Percentiles rank a stretch among this genome's conserved stretches.
Evolutionary conservation across 2,888 invertebrate species (phyloP).

Genomic region (Tridacna crocea): DNA sequence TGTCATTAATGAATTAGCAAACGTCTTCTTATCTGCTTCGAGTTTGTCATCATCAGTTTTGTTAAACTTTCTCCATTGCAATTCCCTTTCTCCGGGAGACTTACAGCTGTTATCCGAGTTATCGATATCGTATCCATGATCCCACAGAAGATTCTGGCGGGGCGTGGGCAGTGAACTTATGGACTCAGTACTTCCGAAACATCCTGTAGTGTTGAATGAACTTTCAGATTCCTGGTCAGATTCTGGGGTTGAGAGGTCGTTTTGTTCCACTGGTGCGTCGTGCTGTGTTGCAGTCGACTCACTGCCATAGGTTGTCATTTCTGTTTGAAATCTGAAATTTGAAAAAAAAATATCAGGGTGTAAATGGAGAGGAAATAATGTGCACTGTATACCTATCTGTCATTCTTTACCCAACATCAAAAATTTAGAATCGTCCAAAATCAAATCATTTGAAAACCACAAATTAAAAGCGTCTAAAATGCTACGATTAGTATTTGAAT

Average conservation of each 20-base stretch:
- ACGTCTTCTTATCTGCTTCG: slow-evolving; percentile 29
- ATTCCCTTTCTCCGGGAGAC: slow-evolving; percentile 28
- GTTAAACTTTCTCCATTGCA: slow-evolving; percentile 48
- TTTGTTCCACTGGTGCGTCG: neutral
- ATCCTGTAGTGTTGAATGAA: slow-evolving; percentile 33
- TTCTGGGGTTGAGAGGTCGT: neutral
- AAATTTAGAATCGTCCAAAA: no score
- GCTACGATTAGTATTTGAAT: no score
- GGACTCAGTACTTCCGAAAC: slow-evolving; percentile 23
- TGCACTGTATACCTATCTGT: no score
- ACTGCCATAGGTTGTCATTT: neutral
- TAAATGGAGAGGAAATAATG: no score
- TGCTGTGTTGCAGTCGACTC: neutral
- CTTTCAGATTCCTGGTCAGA: slow-evolving; percentile 39
- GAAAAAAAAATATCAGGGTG: no score
- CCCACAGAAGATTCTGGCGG: slow-evolving; percentile 47
- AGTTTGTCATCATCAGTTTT: slow-evolving; percentile 62
- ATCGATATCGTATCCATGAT: slow-evolving; percentile 50
- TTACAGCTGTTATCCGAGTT: neutral
- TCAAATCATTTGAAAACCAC: no score
- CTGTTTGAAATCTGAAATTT: neutral
- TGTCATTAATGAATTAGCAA: neutral
- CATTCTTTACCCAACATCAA: no score
- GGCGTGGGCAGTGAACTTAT: slow-evolving; percentile 39
- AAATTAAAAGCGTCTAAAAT: no score